Base-by-base conservation (phyloP, 2,797 vertebrate genomes). In the Cossypha caffra region DNA sequence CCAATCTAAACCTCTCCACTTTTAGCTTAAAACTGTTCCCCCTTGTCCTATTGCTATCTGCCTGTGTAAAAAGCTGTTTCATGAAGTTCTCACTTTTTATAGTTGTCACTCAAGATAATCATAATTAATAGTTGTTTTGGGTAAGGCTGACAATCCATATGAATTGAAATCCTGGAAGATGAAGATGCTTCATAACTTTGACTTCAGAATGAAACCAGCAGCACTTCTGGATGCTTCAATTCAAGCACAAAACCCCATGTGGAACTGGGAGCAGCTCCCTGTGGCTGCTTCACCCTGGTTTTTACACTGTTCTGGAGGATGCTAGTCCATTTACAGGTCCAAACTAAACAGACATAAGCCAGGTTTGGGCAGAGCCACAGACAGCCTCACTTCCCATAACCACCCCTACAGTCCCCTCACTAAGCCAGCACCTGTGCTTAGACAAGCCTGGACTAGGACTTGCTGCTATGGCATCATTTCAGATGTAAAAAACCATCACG, bases 171-270 rank as follows among this genome's bases (percentile, higher is more conserved):
- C 35, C 63, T 73, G 50, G 29, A 45, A 86, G 28, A 62, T 25
- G 54, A 81, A 55, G 25, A 85, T 38, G 50, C 40, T 50, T 68
- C 38, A 10, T 10, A 16, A 16, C 21, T 47, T 45, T 31, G 62
- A 47, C 40, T 38, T 58, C n/a, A 76, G 43, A 29, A 43, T 2
- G 12, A 73, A 86, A 15, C 7, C 26, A 86, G 37, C 40, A 55
- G 33, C 5, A 16, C 45, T 28, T 21, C 26, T 9, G 31, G 68
- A 52, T 15, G 35, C 63, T 59, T 13, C 76, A 55, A 6, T 13
- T 31, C 5, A 11, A 61, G 59, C 1, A 1, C 42, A 59, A 78
- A 68, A 13, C 2, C 2, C 42, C 6, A 2, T 1, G 19, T 0
- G 13, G 45, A 50, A 59, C 16, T 31, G 4, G 1, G 21, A 4